These are phyloP conservation scores for Dysmachus trigonus DNA, from an alignment of 2,888 invertebrate genomes.

Conservation along the genomic window DNA sequence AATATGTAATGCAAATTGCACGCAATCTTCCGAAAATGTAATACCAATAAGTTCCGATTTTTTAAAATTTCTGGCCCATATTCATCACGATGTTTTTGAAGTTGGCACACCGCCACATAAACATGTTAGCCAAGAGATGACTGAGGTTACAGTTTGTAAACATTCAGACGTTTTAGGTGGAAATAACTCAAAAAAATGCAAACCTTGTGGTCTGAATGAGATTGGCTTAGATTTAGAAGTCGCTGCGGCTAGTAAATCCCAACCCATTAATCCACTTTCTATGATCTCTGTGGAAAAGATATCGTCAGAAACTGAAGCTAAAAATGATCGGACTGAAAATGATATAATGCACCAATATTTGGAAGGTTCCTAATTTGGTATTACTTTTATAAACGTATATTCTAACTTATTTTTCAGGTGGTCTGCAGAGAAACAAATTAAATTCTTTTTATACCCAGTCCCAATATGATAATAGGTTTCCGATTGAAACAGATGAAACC, in stretches of 20 bases:
- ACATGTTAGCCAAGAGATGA: no score
- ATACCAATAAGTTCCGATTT: no score
- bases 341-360: neutral
- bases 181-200: constrained; percentile 47
- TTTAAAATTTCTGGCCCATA: constrained; percentile 53
- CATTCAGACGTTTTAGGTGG: constrained; percentile 46
- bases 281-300: neutral
- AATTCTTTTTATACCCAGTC: neutral
- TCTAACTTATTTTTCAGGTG: neutral
- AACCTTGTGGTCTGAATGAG: constrained; percentile 49
- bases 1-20: no score
- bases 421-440: neutral
- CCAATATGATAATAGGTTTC: neutral
- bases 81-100: constrained; percentile 51
- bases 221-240: constrained; percentile 50
- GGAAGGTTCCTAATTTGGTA: neutral
- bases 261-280: neutral
- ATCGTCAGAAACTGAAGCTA: neutral
- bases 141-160: constrained; percentile 42
- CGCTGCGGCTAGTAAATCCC: neutral
- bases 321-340: neutral
- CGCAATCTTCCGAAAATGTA: no score
- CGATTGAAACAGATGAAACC: constrained; percentile 18
- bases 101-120: constrained; percentile 51
- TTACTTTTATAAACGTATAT: neutral